phyloP scores from a whole-genome alignment of 2,888 invertebrate genomes.

The Pollenia labialis region DNA sequence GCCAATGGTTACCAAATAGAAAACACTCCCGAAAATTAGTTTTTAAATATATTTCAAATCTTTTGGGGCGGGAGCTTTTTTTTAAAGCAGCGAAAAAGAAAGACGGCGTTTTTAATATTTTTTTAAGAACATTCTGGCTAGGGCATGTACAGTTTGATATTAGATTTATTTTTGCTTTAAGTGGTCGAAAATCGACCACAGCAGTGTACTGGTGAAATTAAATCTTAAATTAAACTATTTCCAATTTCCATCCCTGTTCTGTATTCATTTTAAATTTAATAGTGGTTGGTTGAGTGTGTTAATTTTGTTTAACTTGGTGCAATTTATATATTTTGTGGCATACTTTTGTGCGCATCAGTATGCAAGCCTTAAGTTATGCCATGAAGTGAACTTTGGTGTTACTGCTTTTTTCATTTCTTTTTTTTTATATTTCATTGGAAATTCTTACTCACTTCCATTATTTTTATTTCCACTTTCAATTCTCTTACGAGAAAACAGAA shows the following conservation, averaged over 20 bases:
- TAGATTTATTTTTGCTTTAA: too few relatives aligned
- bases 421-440: not conserved
- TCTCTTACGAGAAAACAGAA: not conserved
- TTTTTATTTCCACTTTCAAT: not conserved
- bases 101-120: too few relatives aligned
- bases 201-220: not conserved
- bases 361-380: conserved; percentile 56
- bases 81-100: too few relatives aligned
- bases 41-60: too few relatives aligned
- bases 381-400: conserved; percentile 39
- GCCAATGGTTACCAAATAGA: too few relatives aligned
- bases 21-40: too few relatives aligned
- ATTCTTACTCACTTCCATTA: conserved; percentile 1
- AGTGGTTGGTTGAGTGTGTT: conserved; percentile 16
- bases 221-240: too few relatives aligned
- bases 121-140: too few relatives aligned
- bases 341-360: conserved; percentile 50
- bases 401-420: conserved; percentile 7
- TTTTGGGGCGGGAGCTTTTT: too few relatives aligned
- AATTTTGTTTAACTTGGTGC: conserved; percentile 8
- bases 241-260: not conserved
- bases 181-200: too few relatives aligned
- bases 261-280: conserved; percentile 32
- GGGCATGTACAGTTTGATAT: too few relatives aligned
- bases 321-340: conserved; percentile 45